These are phyloP conservation scores for Aproaerema taeniolella DNA, from an alignment of 2,888 invertebrate species.

Conservation along the genomic window DNA sequence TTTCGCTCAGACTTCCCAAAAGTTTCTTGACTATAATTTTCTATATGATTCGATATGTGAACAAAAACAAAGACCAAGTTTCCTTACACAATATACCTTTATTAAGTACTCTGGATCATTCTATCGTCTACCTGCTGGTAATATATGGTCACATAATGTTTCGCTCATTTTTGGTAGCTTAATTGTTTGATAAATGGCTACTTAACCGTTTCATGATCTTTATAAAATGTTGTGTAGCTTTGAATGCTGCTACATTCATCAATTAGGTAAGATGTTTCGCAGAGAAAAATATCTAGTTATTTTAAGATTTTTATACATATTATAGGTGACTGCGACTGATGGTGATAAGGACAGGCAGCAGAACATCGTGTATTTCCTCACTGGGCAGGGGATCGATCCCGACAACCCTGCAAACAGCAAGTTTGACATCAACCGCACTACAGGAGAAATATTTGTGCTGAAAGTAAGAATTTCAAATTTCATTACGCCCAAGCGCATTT, in stretches of 20 bases:
- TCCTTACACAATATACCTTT: constrained; percentile 21
- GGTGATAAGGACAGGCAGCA: constrained; percentile 97
- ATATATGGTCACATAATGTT: too few relatives aligned
- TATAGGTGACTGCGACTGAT: constrained; percentile 96
- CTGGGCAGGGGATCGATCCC: constrained; percentile 96
- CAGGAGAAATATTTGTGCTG: constrained; percentile 96
- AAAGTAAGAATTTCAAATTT: constrained; percentile 81
- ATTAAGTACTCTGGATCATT: not conserved
- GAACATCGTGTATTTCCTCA: constrained; percentile 96
- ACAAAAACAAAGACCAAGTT: constrained; percentile 37
- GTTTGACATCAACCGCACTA: constrained; percentile 96
- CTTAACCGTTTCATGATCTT: too few relatives aligned
- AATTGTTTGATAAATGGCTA: too few relatives aligned
- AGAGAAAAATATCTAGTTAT: too few relatives aligned
- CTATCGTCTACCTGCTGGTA: too few relatives aligned
- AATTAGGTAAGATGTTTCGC: too few relatives aligned
- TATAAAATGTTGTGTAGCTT: too few relatives aligned
- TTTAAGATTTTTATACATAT: not conserved
- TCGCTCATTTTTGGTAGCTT: too few relatives aligned
- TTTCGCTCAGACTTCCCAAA: constrained; percentile 22
- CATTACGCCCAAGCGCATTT: constrained; percentile 1
- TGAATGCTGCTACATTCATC: too few relatives aligned
- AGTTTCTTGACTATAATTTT: constrained; percentile 21
- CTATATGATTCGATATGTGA: constrained; percentile 29
- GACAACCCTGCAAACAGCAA: constrained; percentile 97